A percentile compares a stretch with the other conserved stretches of the same genome.
Conservation (phyloP, 2,113 vertebrate genomes). For the Tachuris rubrigastra region DNA sequence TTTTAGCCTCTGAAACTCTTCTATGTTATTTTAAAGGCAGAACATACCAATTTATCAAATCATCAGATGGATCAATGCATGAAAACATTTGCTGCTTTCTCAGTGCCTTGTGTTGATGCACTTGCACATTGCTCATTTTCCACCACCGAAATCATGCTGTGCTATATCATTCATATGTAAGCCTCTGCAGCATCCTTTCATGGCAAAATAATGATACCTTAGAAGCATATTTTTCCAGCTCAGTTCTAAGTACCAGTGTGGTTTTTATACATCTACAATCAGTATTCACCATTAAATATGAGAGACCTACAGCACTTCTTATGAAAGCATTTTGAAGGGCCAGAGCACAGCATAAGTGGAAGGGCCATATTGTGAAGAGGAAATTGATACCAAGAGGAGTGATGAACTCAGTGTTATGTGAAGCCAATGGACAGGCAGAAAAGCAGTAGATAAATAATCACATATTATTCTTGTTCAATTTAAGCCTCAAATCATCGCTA, state of each 20-base stretch:
- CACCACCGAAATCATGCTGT: neutral
- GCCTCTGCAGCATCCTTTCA: neutral
- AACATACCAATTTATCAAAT: neutral
- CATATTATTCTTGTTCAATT: neutral
- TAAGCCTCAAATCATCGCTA: constrained; percentile 6
- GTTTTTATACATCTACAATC: neutral
- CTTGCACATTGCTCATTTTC: neutral
- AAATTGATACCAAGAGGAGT: neutral
- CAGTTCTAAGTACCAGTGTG: neutral
- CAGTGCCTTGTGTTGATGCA: neutral
- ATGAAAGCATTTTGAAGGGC: neutral
- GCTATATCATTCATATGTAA: neutral
- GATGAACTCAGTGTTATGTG: neutral
- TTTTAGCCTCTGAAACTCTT: neutral
- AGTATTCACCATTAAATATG: neutral
- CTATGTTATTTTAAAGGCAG: neutral
- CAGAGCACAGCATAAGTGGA: neutral
- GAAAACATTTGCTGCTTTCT: neutral
- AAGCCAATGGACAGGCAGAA: neutral
- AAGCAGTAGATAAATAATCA: neutral
- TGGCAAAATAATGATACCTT: neutral
- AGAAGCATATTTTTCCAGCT: neutral
- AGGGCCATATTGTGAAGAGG: neutral
- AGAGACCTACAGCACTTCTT: neutral
- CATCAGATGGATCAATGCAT: neutral